Conservation (phyloP, 2,888 invertebrate genomes). For the Suillia variegata region DNA sequence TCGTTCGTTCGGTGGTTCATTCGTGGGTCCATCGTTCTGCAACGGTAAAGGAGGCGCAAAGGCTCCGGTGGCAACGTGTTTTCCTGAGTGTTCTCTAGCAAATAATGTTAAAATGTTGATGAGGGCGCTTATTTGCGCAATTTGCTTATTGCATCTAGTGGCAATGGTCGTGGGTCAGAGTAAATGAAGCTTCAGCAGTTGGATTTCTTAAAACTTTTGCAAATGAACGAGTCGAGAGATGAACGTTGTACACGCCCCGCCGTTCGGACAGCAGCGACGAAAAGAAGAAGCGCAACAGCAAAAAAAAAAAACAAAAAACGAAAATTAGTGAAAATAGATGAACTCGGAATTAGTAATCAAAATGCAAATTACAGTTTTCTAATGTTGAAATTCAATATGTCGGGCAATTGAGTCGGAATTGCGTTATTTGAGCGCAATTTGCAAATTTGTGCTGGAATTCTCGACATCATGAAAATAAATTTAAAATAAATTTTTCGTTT, state of each 20-base stretch:
- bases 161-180: no score
- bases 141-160: slow-evolving; percentile 16
- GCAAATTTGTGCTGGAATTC: no score
- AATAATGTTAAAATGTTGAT: slow-evolving; percentile 7
- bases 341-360: background rate
- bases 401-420: no score
- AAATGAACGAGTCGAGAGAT: background rate
- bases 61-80: slow-evolving; percentile 5
- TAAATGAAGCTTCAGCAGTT: no score
- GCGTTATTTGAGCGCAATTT: no score
- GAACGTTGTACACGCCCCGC: no score
- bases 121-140: slow-evolving; percentile 16
- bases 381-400: no score
- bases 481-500: no score
- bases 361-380: no score
- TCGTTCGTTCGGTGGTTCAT: no score
- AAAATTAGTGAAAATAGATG: slow-evolving; percentile 9
- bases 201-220: background rate
- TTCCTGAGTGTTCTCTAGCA: slow-evolving; percentile 10
- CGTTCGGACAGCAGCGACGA: no score
- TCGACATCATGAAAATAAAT: no score
- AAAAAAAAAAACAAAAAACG: background rate
- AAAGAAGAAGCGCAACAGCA: background rate
- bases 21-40: background rate
- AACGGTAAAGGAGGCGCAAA: background rate